Percentiles rank a stretch among this genome's conserved stretches.
phyloP scores from a whole-genome alignment of 2,113 vertebrate genomes.

The Coptodon rendalli region DNA sequence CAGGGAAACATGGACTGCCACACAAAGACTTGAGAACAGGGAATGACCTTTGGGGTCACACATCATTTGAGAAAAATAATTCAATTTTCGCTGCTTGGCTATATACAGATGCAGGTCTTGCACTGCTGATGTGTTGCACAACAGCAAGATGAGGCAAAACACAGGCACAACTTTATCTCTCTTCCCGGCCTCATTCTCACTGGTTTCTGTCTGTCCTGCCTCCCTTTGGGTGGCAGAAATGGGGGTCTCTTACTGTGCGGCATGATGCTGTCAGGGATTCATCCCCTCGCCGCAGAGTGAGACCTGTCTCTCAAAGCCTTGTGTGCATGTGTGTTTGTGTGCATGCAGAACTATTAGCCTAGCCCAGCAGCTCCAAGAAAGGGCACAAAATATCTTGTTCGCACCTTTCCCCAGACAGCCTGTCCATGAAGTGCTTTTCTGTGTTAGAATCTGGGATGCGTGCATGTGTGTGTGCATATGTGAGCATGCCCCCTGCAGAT shows the following conservation, averaged over 20 bases:
- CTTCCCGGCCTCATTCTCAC: neutral
- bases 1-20: constrained; percentile 30
- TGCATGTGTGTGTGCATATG: neutral
- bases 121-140: neutral
- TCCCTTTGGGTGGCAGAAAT: constrained; percentile 29
- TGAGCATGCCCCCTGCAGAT: constrained; percentile 35
- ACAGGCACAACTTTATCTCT: constrained; percentile 18
- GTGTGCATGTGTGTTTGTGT: neutral
- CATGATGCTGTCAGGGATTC: constrained; percentile 35
- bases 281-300: constrained; percentile 22
- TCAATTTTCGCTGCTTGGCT: constrained; percentile 23
- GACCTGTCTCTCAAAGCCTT: constrained; percentile 2
- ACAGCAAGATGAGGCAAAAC: neutral
- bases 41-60: constrained; percentile 43
- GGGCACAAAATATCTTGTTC: constrained; percentile 53
- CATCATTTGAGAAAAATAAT: constrained; percentile 53
- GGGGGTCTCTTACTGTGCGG: constrained; percentile 45
- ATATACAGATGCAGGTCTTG: constrained; percentile 26
- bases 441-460: constrained; percentile 46
- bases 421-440: constrained; percentile 67
- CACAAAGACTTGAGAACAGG: constrained; percentile 57
- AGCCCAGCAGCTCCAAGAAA: constrained; percentile 32
- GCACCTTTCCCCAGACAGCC: constrained; percentile 55
- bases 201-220: neutral
- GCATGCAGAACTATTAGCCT: constrained; percentile 37